Evolutionary conservation across 2,113 vertebrate species (phyloP).

Genomic region (Phrynosoma blainvillii): DNA sequence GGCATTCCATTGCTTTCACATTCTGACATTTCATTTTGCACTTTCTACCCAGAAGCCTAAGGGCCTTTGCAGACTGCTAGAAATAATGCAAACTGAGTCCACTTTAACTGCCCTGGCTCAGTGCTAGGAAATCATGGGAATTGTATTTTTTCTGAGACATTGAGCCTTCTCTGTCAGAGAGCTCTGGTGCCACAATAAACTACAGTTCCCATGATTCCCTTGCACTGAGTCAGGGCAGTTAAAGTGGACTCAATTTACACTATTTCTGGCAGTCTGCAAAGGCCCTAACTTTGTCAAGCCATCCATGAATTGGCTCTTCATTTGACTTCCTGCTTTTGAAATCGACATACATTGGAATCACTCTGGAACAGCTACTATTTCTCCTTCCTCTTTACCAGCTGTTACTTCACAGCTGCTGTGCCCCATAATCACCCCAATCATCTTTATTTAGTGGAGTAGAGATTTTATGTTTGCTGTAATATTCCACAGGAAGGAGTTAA

Average conservation of each 20-base stretch:
- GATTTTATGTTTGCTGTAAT: conserved; percentile 9
- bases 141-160: no score
- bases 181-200: no score
- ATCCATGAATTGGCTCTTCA: background rate
- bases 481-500: conserved; percentile 3
- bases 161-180: no score
- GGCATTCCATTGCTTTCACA: background rate
- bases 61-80: no score
- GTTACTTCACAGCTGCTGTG: conserved; percentile 9
- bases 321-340: background rate
- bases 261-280: no score
- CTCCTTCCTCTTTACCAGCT: conserved; percentile 17
- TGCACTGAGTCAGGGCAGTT: no score
- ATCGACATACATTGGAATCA: background rate
- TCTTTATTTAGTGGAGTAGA: conserved; percentile 27
- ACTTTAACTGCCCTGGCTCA: no score
- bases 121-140: no score
- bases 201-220: no score
- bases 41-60: background rate
- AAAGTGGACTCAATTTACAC: no score
- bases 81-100: no score
- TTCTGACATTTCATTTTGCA: background rate
- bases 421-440: conserved; percentile 13
- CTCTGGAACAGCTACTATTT: background rate
- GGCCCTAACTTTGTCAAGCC: background rate